Evolutionary conservation across 2,797 vertebrate species (phyloP).

Genomic region (Tamandua tetradactyla): DNA sequence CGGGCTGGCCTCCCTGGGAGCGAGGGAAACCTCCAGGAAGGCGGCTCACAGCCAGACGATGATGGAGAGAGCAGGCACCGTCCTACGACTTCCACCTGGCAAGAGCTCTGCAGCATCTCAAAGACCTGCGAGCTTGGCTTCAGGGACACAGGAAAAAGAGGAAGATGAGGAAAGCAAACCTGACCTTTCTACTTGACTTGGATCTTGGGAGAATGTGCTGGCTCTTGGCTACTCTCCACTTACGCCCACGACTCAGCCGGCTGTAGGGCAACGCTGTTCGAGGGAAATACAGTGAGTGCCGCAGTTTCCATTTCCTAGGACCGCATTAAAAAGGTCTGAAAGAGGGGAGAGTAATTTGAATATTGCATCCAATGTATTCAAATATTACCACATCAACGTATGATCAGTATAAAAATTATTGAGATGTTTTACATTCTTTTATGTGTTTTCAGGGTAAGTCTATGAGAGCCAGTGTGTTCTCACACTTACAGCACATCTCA

Average conservation of each 20-base stretch:
- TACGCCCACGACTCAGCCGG: too few relatives aligned
- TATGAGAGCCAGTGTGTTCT: background rate
- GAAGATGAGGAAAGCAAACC: background rate
- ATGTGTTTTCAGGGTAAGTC: background rate
- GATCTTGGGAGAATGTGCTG: background rate
- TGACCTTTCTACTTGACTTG: background rate
- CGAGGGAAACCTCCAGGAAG: background rate
- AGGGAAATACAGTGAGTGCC: background rate
- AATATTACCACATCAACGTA: background rate
- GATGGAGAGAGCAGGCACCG: accelerated
- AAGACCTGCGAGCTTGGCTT: background rate
- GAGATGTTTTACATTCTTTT: background rate
- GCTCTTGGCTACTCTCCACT: background rate
- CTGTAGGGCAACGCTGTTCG: background rate
- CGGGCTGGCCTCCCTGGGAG: background rate
- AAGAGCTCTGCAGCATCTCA: background rate
- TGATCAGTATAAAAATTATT: background rate
- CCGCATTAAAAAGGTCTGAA: background rate
- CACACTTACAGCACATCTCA: background rate
- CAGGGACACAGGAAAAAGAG: background rate
- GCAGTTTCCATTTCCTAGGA: background rate
- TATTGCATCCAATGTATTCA: background rate
- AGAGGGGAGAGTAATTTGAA: background rate
- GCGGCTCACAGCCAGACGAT: background rate
- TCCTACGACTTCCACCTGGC: background rate